These are phyloP conservation scores for Istiophorus platypterus DNA, from an alignment of 2,113 vertebrate species.

Conservation along the genomic window DNA sequence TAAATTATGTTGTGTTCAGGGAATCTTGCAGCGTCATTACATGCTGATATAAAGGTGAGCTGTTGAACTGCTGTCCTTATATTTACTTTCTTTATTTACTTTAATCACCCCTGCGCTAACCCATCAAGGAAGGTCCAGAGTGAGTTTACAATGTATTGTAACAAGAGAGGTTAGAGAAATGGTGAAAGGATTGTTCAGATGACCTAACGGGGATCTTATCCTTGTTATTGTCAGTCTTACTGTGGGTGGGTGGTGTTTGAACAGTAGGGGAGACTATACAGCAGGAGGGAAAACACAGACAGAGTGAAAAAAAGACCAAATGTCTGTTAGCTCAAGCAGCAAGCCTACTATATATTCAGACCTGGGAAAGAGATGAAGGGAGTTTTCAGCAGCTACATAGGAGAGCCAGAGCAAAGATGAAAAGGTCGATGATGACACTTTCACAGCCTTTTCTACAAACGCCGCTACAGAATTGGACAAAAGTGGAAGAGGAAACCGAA, in stretches of 20 bases:
- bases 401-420: conserved; percentile 26
- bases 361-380: conserved; percentile 3
- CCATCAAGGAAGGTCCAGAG: neutral
- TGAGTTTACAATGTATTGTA: neutral
- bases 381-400: conserved; percentile 10
- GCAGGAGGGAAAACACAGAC: neutral
- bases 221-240: neutral
- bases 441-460: conserved; percentile 42
- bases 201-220: neutral
- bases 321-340: neutral
- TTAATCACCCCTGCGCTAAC: neutral
- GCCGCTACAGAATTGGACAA: neutral
- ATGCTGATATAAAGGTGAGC: conserved; percentile 19
- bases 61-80: neutral
- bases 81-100: neutral
- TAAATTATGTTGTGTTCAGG: neutral
- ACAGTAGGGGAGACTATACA: neutral
- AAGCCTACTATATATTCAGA: conserved; percentile 11
- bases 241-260: neutral
- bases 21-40: conserved; percentile 11
- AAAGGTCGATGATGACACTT: conserved; percentile 49
- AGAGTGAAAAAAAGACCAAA: neutral
- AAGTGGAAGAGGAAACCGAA: neutral
- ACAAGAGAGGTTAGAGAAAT: neutral
- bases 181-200: neutral